Evolutionary conservation across 2,888 invertebrate species (phyloP).

Genomic region (Drosophila cognata): DNA sequence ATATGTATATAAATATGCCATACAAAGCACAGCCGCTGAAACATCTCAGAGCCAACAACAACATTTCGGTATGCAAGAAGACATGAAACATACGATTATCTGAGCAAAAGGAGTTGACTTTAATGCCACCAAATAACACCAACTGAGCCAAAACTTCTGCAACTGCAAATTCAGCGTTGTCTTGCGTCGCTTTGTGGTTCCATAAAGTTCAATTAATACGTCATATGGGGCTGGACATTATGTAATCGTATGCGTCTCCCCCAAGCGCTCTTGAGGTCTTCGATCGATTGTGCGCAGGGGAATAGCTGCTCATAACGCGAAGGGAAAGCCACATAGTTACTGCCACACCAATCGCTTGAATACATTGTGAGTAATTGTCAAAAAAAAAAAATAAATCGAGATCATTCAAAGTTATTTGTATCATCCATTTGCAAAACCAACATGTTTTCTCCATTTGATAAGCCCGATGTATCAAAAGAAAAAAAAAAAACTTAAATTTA

Average conservation of each 20-base stretch:
- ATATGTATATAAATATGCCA: not conserved
- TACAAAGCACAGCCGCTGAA: constrained; percentile 13
- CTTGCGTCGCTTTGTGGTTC: constrained; percentile 1
- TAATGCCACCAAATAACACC: constrained; percentile 11
- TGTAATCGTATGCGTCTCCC: constrained; percentile 28
- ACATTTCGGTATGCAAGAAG: constrained; percentile 3
- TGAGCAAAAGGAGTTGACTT: constrained; percentile 47
- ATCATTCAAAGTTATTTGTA: not conserved
- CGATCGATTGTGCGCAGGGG: constrained; percentile 32
- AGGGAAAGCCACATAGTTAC: constrained; percentile 26
- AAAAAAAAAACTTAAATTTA: not conserved
- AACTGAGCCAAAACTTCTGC: constrained; percentile 7
- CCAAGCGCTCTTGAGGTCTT: constrained; percentile 5
- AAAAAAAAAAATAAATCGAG: not conserved
- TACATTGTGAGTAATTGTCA: not conserved
- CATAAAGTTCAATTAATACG: constrained; percentile 72
- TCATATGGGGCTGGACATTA: constrained; percentile 57
- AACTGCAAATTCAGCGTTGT: constrained; percentile 23
- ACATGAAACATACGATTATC: constrained; percentile 38
- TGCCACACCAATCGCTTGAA: not conserved
- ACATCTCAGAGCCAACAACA: constrained; percentile 9
- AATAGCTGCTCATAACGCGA: constrained; percentile 19
- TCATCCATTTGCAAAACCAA: not conserved
- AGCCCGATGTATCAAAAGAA: not conserved
- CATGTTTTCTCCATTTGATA: not conserved